Conservation (phyloP, 2,888 invertebrate species). For the Lottia gigantea region DNA sequence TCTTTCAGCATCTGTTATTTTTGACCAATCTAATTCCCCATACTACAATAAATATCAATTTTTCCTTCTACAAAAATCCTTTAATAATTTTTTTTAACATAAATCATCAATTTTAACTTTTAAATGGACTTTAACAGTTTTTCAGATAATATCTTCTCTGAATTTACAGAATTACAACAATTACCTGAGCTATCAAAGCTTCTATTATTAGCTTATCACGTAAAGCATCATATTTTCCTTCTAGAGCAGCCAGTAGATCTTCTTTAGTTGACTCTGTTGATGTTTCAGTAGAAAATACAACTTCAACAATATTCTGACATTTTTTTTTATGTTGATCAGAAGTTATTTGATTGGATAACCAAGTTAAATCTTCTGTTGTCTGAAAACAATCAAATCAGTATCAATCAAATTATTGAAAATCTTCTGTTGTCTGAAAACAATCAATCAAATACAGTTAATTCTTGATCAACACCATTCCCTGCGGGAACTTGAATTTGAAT, state of each 20-base stretch:
- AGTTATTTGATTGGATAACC: conserved; percentile 1
- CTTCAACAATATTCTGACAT: conserved; percentile 45
- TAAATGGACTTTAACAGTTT: not conserved
- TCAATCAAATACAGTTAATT: no score
- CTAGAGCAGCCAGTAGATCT: conserved; percentile 52
- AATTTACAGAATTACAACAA: no score
- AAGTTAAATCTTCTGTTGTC: not conserved
- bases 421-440: no score
- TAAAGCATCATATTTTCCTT: conserved; percentile 62
- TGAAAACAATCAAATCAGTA: not conserved
- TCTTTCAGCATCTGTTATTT: conserved; percentile 48
- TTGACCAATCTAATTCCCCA: conserved; percentile 57
- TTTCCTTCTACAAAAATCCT: no score
- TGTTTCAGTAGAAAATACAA: conserved; percentile 36
- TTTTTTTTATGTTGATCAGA: conserved; percentile 16
- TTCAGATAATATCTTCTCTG: no score
- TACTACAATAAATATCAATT: conserved; percentile 33
- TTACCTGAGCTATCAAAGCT: conserved; percentile 55
- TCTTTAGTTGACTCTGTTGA: conserved; percentile 36
- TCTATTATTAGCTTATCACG: conserved; percentile 61
- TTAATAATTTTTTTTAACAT: no score
- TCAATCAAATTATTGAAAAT: no score
- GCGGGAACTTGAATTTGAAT: no score
- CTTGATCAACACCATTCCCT: no score
- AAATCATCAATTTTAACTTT: no score